A percentile compares a stretch with the other conserved stretches of the same genome.
These are phyloP conservation scores for Pao palembangensis DNA, from an alignment of 2,113 vertebrate species.

Conservation along the genomic window DNA sequence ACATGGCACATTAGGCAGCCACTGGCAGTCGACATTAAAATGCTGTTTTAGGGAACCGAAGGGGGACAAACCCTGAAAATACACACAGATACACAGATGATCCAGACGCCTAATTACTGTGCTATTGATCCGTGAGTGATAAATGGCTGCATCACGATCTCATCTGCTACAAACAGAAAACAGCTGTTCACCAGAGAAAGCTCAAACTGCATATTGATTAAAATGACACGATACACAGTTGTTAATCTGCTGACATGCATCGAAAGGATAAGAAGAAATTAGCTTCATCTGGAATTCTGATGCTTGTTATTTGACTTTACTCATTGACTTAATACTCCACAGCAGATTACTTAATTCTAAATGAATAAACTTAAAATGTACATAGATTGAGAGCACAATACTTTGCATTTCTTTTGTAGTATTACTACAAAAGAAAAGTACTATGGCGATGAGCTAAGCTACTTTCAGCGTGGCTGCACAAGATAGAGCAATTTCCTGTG, in stretches of 20 bases:
- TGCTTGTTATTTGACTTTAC: background rate
- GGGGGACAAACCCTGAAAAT: constrained; percentile 29
- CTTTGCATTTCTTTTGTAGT: no score
- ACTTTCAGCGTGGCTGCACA: constrained; percentile 35
- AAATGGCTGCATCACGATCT: constrained; percentile 35
- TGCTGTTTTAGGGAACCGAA: constrained; percentile 34
- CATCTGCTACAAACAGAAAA: constrained; percentile 43
- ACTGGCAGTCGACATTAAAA: constrained; percentile 23
- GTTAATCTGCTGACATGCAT: constrained; percentile 7
- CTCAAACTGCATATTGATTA: constrained; percentile 35
- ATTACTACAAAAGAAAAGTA: no score
- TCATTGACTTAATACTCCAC: no score
- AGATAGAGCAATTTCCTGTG: constrained; percentile 47
- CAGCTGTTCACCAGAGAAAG: constrained; percentile 46
- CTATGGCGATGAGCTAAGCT: constrained; percentile 43
- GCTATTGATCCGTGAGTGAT: constrained; percentile 60
- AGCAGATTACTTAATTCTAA: no score
- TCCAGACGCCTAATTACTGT: constrained; percentile 50
- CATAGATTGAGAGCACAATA: no score
- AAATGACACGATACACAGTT: constrained; percentile 15
- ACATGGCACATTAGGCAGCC: constrained; percentile 38
- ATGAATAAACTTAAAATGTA: no score
- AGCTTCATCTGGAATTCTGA: background rate
- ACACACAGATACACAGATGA: constrained; percentile 9
- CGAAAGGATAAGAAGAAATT: background rate